Conservation (phyloP, 2,113 vertebrate species). For the Takifugu bimaculatus region DNA sequence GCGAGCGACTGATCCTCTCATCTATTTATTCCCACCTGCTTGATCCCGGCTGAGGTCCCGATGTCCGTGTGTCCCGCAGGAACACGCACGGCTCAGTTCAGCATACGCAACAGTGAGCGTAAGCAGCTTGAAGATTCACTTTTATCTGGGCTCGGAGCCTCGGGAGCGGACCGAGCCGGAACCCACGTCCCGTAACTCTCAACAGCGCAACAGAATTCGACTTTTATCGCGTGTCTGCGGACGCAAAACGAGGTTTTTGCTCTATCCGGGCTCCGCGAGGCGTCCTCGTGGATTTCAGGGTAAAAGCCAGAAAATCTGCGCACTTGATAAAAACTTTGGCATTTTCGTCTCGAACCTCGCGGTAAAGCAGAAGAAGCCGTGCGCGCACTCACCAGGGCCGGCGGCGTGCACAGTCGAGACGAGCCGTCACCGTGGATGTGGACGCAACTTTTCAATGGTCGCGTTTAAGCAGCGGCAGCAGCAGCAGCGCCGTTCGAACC, state of each 20-base stretch:
- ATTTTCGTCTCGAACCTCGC: background rate
- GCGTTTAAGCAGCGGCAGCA: too few species aligned
- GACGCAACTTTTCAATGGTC: too few species aligned
- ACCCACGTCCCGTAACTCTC: too few species aligned
- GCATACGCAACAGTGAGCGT: constrained; percentile 2
- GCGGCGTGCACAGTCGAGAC: too few species aligned
- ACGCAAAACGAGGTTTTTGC: too few species aligned
- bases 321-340: constrained; percentile 12
- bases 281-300: constrained; percentile 28
- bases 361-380: background rate
- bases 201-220: too few species aligned
- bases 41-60: background rate
- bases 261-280: constrained; percentile 26
- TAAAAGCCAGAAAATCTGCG: constrained; percentile 13
- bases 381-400: too few species aligned
- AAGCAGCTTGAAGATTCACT: background rate
- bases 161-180: too few species aligned
- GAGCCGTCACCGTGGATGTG: too few species aligned
- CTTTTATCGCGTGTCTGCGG: too few species aligned
- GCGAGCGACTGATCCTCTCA: constrained; percentile 31
- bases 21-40: constrained; percentile 25
- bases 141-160: background rate
- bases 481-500: constrained; percentile 61
- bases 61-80: constrained; percentile 1
- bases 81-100: constrained; percentile 7